Evolutionary conservation across 30 jellyfish, hydroid and myxozoan species (phyloP).

Genomic region (Aurelia sp.): DNA sequence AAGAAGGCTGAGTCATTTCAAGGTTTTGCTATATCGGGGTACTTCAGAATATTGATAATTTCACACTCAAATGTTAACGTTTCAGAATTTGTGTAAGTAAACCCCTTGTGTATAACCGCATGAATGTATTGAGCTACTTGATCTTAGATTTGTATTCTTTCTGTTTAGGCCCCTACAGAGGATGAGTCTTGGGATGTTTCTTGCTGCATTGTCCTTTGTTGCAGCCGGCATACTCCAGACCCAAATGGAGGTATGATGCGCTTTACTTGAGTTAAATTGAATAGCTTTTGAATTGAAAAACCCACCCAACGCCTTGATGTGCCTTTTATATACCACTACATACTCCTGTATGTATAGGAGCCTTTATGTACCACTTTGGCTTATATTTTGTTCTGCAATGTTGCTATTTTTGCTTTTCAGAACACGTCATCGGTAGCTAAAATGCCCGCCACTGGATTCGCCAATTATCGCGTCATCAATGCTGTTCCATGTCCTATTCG

Average conservation of each 20-base stretch:
- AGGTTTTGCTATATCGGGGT: too few species aligned
- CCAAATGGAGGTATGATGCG: slow-evolving; percentile 89
- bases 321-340: too few species aligned
- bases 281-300: too few species aligned
- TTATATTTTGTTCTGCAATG: background rate
- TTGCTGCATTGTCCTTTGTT: slow-evolving; percentile 96
- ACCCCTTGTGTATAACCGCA: too few species aligned
- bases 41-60: too few species aligned
- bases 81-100: too few species aligned
- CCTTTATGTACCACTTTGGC: too few species aligned
- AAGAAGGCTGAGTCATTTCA: too few species aligned
- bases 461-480: slow-evolving; percentile 92
- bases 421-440: slow-evolving; percentile 94
- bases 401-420: slow-evolving; percentile 31
- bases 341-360: too few species aligned
- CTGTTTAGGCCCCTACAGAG: slow-evolving; percentile 90
- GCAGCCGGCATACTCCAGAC: slow-evolving; percentile 95
- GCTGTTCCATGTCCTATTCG: slow-evolving; percentile 89
- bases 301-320: too few species aligned
- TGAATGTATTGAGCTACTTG: background rate
- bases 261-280: too few species aligned
- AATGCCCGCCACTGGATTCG: slow-evolving; percentile 98
- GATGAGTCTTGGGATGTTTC: slow-evolving; percentile 97
- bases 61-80: too few species aligned
- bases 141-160: background rate